Conservation (phyloP, 2,888 invertebrate species). For the Apoda limacodes region DNA sequence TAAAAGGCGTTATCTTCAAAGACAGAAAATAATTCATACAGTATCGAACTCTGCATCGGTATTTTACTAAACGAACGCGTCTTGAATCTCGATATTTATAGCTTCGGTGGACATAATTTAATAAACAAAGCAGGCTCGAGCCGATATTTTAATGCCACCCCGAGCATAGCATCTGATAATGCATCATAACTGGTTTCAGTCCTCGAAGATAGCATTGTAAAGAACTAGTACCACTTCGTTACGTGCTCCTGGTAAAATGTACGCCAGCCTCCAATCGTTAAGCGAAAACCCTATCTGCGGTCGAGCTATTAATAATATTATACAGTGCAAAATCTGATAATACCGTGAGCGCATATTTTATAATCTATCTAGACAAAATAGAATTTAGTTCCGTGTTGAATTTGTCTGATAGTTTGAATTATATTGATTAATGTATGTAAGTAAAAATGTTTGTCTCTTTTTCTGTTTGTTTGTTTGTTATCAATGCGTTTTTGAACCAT, state of each 20-base stretch:
- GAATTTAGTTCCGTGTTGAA: too few species aligned
- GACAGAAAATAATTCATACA: conserved; percentile 56
- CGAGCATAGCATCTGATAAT: conserved; percentile 63
- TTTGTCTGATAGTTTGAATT: too few species aligned
- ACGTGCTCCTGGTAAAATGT: conserved; percentile 55
- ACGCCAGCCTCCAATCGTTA: conserved; percentile 41
- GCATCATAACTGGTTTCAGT: conserved; percentile 62
- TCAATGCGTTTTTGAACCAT: too few species aligned
- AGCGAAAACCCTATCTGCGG: conserved; percentile 47
- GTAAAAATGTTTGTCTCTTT: too few species aligned
- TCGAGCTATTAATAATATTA: conserved; percentile 56
- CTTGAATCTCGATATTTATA: conserved; percentile 52
- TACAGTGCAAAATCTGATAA: conserved; percentile 48
- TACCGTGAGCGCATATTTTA: conserved; percentile 18
- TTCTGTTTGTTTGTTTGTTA: too few species aligned
- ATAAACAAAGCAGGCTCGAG: conserved; percentile 65
- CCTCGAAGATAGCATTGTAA: conserved; percentile 64
- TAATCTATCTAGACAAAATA: too few species aligned
- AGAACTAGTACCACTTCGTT: conserved; percentile 58
- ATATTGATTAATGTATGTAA: too few species aligned
- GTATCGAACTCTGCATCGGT: conserved; percentile 58
- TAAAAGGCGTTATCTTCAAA: conserved; percentile 48
- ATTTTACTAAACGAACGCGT: conserved; percentile 66
- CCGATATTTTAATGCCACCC: conserved; percentile 62
- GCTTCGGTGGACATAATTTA: conserved; percentile 65